These are phyloP conservation scores for Microtus ochrogaster DNA, from an alignment of 2,113 vertebrate species.

Conservation along the genomic window DNA sequence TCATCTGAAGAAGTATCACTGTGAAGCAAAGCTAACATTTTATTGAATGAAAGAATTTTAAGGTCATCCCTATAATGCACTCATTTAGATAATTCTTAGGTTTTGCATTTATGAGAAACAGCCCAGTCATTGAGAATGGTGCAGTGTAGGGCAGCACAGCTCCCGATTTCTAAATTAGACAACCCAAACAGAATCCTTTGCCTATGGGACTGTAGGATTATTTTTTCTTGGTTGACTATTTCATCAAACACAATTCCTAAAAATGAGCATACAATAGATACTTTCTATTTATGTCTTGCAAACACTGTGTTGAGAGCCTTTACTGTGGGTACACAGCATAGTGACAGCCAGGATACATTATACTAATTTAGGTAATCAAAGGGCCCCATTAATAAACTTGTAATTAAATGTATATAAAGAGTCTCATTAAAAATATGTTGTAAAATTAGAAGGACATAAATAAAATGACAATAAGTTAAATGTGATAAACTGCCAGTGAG, in stretches of 20 bases:
- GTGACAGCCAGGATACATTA: conserved; percentile 79
- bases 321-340: conserved; percentile 73
- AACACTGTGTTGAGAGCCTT: conserved; percentile 9
- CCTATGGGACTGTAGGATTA: conserved; percentile 43
- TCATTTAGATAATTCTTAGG: background rate
- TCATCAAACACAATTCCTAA: conserved; percentile 72
- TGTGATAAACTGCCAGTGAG: conserved; percentile 75
- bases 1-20: background rate
- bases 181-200: conserved; percentile 2
- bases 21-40: background rate
- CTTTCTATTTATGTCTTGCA: conserved; percentile 38
- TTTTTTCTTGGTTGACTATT: conserved; percentile 69
- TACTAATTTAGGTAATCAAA: conserved; percentile 72
- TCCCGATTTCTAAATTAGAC: conserved; percentile 44
- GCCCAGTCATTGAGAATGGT: background rate
- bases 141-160: background rate
- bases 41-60: background rate
- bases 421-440: background rate
- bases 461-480: conserved; percentile 60
- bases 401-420: background rate
- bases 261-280: conserved; percentile 75
- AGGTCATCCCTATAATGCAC: background rate
- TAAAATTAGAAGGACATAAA: conserved; percentile 64
- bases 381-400: conserved; percentile 74
- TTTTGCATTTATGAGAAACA: background rate